Percentiles rank a stretch among this genome's conserved stretches.
Conservation (phyloP, 1,140 invertebrate species). For the Nebria ingens region DNA sequence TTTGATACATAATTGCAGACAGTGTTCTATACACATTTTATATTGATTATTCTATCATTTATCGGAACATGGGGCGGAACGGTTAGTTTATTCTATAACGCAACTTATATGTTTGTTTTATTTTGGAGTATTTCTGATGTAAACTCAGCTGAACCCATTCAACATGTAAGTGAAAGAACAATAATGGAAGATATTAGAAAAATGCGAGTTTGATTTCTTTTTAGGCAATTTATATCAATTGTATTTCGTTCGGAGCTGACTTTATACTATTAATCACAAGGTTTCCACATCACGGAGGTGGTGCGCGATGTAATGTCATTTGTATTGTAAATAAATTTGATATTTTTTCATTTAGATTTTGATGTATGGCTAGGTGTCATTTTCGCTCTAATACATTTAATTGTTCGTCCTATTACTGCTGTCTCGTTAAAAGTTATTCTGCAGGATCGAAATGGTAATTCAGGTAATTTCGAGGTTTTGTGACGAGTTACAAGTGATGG, state of each 20-base stretch:
- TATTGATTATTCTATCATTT: conserved; percentile 14
- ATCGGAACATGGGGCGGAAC: conserved; percentile 17
- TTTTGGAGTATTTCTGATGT: conserved; percentile 14
- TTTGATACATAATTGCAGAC: conserved; percentile 14
- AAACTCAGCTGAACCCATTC: conserved; percentile 15
- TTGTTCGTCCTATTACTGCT: conserved; percentile 13
- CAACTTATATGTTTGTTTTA: conserved; percentile 13
- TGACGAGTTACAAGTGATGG: too few species aligned
- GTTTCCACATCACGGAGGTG: conserved; percentile 12
- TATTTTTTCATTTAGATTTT: conserved; percentile 4
- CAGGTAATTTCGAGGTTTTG: too few species aligned
- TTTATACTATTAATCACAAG: conserved; percentile 14
- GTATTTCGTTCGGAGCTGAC: conserved; percentile 15
- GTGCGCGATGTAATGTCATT: too few species aligned
- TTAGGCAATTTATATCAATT: conserved; percentile 16
- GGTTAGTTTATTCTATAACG: conserved; percentile 17
- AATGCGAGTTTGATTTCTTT: conserved; percentile 1
- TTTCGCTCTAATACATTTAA: conserved; percentile 15
- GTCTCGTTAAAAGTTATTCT: conserved; percentile 13
- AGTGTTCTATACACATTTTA: conserved; percentile 16
- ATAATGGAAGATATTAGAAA: neutral
- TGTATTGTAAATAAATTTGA: neutral
- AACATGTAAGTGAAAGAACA: conserved; percentile 13
- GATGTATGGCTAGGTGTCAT: conserved; percentile 9
- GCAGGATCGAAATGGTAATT: conserved; percentile 13